Percentiles rank a stretch among this genome's conserved stretches.
Conservation (phyloP, 2,888 invertebrate species). For the Smittia sp. region DNA sequence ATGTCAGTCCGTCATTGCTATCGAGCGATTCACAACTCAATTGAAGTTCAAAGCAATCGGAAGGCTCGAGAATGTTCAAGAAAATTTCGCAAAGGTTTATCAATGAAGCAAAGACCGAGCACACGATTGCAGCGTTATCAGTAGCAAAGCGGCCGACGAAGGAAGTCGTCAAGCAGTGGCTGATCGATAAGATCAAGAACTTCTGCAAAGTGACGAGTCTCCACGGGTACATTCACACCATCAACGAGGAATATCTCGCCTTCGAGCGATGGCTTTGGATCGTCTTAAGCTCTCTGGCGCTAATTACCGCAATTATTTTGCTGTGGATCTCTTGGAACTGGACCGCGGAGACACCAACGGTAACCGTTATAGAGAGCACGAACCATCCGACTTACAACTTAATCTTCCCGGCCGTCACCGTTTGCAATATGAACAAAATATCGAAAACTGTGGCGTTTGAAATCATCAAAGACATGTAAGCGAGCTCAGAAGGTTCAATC, state of each 20-base stretch:
- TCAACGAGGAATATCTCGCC: conserved; percentile 22
- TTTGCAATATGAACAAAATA: conserved; percentile 59
- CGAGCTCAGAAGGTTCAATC: not conserved
- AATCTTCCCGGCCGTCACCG: conserved; percentile 59
- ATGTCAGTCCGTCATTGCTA: no score
- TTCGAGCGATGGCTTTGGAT: conserved; percentile 55
- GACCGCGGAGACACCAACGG: conserved; percentile 61
- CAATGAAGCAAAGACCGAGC: not conserved
- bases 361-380: conserved; percentile 60
- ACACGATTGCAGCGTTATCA: not conserved
- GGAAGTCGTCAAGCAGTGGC: conserved; percentile 46
- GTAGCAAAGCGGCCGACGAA: not conserved
- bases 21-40: not conserved
- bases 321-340: conserved; percentile 61
- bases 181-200: conserved; percentile 51
- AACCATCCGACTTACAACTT: conserved; percentile 60
- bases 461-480: conserved; percentile 54
- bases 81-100: conserved; percentile 11
- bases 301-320: conserved; percentile 58
- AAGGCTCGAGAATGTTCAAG: conserved; percentile 7
- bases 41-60: not conserved
- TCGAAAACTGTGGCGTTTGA: conserved; percentile 52
- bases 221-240: conserved; percentile 58
- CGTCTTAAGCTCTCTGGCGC: conserved; percentile 56
- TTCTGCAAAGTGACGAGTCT: conserved; percentile 68